phyloP scores from a whole-genome alignment of 30 jellyfish, hydroid and myxozoan species.

The Aurelia coerulea region DNA sequence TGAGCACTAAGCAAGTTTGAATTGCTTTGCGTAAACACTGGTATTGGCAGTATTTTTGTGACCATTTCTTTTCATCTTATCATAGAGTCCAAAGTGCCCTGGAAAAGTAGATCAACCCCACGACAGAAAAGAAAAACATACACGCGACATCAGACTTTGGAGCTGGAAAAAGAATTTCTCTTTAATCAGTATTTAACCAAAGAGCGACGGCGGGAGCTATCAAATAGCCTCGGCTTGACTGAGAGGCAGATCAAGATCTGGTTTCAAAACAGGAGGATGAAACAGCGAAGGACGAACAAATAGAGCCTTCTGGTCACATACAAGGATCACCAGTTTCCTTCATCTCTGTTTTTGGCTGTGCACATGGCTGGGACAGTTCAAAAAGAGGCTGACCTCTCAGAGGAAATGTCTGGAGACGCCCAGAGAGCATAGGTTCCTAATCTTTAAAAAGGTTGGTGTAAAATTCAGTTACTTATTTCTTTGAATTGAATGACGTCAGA shows the following conservation, averaged over 20 bases:
- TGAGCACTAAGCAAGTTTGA: no score
- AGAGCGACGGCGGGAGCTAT: slow-evolving; percentile 88
- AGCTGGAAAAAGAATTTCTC: slow-evolving; percentile 86
- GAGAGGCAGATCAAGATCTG: slow-evolving; percentile 91
- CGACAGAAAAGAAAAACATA: slow-evolving; percentile 88
- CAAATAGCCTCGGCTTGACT: slow-evolving; percentile 71
- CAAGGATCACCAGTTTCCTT: no score
- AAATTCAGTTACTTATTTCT: no score
- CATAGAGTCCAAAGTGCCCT: slow-evolving; percentile 74
- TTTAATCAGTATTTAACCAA: slow-evolving; percentile 81
- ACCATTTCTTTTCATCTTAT: not conserved
- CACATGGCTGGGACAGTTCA: no score
- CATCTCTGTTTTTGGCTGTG: no score
- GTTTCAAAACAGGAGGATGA: slow-evolving; percentile 93
- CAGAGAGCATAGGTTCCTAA: no score
- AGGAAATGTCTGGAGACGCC: no score
- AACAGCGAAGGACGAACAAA: slow-evolving; percentile 67
- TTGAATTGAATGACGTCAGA: no score
- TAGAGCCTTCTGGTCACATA: not conserved
- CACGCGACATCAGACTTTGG: slow-evolving; percentile 82
- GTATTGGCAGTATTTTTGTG: no score
- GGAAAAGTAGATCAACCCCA: slow-evolving; percentile 84
- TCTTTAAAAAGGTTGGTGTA: no score
- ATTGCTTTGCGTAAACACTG: no score
- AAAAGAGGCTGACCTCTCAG: no score